Percentiles rank a stretch among this genome's conserved stretches.
Conservation (phyloP, 2,113 vertebrate species). For the Nipponia nippon region DNA sequence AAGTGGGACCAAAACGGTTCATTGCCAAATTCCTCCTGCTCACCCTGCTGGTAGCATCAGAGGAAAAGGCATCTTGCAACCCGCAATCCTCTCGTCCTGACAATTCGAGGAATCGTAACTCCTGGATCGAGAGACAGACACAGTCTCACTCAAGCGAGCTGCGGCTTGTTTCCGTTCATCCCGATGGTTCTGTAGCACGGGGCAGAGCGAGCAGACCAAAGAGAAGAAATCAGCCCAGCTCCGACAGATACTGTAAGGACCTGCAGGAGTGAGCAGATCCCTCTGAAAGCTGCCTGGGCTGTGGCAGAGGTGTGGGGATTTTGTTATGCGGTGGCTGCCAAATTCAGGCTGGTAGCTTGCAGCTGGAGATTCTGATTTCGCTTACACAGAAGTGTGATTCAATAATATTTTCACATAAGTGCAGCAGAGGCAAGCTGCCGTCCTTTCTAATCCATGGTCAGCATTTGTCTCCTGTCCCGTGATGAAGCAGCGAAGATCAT, state of each 20-base stretch:
- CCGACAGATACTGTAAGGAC: not conserved
- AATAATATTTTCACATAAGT: not conserved
- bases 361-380: not conserved
- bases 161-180: not conserved
- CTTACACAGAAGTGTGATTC: not conserved
- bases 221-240: not conserved
- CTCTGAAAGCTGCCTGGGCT: not conserved
- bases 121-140: not conserved
- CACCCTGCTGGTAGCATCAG: not conserved
- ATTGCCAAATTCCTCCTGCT: not conserved
- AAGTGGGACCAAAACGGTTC: not conserved
- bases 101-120: not conserved
- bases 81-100: rapidly evolving
- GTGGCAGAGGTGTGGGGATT: not conserved
- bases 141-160: not conserved
- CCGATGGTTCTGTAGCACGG: not conserved
- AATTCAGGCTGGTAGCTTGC: not conserved
- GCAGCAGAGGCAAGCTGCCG: not conserved
- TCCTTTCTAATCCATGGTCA: not conserved
- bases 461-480: not conserved
- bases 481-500: not conserved
- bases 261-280: not conserved
- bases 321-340: not conserved
- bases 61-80: not conserved
- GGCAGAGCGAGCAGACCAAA: not conserved